Evolutionary conservation across 2,888 invertebrate genomes (phyloP).

Genomic region (Idaea straminata): DNA sequence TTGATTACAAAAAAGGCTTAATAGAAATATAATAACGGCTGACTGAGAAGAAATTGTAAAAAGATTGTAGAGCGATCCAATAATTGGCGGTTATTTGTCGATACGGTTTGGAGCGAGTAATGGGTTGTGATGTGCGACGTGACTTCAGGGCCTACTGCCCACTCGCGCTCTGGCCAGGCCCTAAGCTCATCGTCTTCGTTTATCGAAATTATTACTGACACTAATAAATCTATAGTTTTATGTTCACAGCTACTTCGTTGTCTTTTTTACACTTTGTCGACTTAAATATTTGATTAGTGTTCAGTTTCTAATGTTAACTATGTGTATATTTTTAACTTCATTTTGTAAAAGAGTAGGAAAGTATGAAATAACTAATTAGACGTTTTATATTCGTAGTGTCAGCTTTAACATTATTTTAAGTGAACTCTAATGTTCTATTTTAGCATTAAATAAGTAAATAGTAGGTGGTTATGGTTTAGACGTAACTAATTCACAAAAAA

Average conservation of each 20-base stretch:
- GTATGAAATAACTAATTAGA: too few species aligned
- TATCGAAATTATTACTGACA: conserved; percentile 43
- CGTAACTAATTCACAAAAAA: too few species aligned
- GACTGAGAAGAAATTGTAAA: conserved; percentile 79
- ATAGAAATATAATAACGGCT: conserved; percentile 80
- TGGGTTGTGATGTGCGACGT: conserved; percentile 75
- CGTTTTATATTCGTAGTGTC: too few species aligned
- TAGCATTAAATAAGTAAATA: too few species aligned
- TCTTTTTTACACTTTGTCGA: background rate
- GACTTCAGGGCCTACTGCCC: conserved; percentile 52
- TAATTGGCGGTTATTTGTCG: conserved; percentile 80
- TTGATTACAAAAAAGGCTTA: conserved; percentile 81
- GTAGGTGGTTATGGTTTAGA: too few species aligned
- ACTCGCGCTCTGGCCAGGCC: conserved; percentile 21
- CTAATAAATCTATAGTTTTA: background rate
- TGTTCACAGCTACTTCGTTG: background rate
- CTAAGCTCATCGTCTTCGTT: conserved; percentile 48
- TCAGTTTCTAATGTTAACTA: too few species aligned
- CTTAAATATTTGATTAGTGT: too few species aligned
- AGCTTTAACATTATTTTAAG: too few species aligned
- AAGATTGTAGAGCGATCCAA: conserved; percentile 80
- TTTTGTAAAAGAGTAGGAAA: too few species aligned
- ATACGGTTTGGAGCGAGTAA: conserved; percentile 79
- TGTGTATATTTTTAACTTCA: too few species aligned
- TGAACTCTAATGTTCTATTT: too few species aligned